Percentiles rank a stretch among this genome's conserved stretches.
Evolutionary conservation across 2,797 vertebrate genomes (phyloP).

Genomic region (Garrulus glandarius): DNA sequence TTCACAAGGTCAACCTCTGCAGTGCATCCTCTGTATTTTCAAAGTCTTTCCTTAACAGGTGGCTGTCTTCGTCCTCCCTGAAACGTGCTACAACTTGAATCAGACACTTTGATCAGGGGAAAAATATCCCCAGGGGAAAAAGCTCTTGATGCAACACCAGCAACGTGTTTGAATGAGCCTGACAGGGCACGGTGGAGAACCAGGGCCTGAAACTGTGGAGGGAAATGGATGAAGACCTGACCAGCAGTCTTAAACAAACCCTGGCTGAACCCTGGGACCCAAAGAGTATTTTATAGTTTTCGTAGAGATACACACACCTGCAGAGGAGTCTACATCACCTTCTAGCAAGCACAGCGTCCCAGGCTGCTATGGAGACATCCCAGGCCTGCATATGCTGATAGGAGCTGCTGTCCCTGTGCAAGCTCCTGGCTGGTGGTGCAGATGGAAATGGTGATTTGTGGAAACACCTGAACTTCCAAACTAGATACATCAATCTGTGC

Average conservation of each 20-base stretch:
- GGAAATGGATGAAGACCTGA: not conserved
- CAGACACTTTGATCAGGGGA: conserved; percentile 38
- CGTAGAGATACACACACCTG: not conserved
- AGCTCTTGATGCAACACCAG: conserved; percentile 22
- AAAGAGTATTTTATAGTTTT: not conserved
- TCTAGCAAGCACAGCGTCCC: not conserved
- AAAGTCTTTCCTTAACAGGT: conserved; percentile 49
- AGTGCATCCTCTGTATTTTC: not conserved
- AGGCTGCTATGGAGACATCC: not conserved
- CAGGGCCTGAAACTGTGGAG: not conserved
- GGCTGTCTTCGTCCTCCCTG: not conserved
- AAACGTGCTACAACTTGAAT: conserved; percentile 52
- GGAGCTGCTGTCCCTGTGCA: not conserved
- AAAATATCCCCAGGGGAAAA: not conserved
- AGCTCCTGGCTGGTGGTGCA: not conserved
- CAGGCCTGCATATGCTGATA: not conserved
- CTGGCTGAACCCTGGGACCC: not conserved
- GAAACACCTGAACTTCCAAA: not conserved
- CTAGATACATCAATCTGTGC: not conserved
- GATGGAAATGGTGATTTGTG: not conserved
- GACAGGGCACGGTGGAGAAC: not conserved
- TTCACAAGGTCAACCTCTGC: conserved; percentile 15
- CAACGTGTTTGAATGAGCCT: not conserved
- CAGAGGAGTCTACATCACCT: not conserved
- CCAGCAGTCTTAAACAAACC: not conserved